phyloP scores from a whole-genome alignment of 2,113 vertebrate species.

The Anas platyrhynchos region DNA sequence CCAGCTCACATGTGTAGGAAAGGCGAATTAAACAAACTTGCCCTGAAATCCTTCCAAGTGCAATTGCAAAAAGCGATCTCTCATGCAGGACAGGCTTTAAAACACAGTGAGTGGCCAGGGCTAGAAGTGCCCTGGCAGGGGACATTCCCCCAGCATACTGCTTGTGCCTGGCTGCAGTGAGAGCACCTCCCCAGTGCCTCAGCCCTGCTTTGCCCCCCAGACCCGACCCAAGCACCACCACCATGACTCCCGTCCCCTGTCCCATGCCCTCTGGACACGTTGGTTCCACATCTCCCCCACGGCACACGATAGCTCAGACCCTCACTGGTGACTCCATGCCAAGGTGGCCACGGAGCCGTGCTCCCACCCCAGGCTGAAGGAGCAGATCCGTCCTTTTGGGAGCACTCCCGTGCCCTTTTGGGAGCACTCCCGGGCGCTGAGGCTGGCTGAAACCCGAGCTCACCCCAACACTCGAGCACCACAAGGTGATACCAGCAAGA shows the following conservation, averaged over 20 bases:
- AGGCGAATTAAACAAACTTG: not conserved
- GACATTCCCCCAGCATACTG: too few species aligned
- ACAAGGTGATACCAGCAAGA: not conserved
- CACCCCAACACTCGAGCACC: not conserved
- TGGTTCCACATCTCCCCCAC: not conserved
- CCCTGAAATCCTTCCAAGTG: not conserved
- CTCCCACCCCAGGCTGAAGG: not conserved
- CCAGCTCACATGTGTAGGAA: not conserved
- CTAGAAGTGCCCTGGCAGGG: too few species aligned
- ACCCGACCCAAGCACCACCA: not conserved
- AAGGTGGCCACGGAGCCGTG: too few species aligned
- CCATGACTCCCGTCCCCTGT: not conserved
- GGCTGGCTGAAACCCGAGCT: slow-evolving; percentile 11
- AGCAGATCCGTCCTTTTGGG: accelerated
- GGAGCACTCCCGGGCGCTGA: accelerated
- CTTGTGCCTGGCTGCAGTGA: too few species aligned
- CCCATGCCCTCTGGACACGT: not conserved
- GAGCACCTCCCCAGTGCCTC: too few species aligned
- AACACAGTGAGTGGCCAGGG: too few species aligned
- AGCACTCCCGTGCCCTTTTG: accelerated
- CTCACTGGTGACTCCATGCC: too few species aligned
- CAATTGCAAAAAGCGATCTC: not conserved
- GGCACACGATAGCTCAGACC: not conserved
- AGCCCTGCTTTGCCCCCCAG: accelerated
- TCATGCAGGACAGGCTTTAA: too few species aligned